Conservation (phyloP, 2,797 vertebrate genomes). For the Esox lucius region DNA sequence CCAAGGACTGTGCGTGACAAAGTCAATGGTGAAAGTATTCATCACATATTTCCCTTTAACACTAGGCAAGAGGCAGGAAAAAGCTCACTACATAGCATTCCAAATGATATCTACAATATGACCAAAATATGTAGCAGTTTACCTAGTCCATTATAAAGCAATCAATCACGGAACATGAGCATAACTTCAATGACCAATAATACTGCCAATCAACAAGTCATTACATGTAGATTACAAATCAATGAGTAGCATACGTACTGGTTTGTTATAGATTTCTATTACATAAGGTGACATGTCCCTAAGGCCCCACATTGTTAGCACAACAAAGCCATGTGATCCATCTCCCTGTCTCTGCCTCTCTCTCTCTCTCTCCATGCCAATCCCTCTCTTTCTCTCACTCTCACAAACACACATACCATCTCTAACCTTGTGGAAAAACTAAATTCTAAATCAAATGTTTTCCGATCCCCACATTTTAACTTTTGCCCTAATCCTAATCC, state of each 20-base stretch:
- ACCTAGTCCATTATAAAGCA: background rate
- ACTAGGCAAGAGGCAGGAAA: background rate
- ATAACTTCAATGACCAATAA: background rate
- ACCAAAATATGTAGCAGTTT: background rate
- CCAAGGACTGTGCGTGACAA: background rate
- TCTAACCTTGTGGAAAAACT: too few species aligned
- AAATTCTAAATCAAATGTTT: too few species aligned
- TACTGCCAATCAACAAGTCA: background rate
- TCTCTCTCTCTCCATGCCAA: background rate
- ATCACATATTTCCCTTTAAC: background rate
- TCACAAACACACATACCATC: too few species aligned
- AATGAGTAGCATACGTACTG: slow-evolving; percentile 1
- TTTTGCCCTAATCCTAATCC: too few species aligned
- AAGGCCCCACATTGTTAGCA: background rate
- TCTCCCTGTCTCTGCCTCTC: background rate
- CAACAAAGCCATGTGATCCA: background rate
- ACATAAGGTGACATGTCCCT: background rate
- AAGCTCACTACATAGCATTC: background rate
- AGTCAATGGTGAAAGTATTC: background rate
- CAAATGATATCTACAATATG: background rate
- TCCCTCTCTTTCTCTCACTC: background rate
- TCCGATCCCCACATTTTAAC: too few species aligned
- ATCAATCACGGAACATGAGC: background rate
- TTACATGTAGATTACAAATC: background rate
- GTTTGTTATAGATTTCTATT: background rate